Conservation (phyloP, 2,888 invertebrate genomes). For the Melangyna quadrimaculata region DNA sequence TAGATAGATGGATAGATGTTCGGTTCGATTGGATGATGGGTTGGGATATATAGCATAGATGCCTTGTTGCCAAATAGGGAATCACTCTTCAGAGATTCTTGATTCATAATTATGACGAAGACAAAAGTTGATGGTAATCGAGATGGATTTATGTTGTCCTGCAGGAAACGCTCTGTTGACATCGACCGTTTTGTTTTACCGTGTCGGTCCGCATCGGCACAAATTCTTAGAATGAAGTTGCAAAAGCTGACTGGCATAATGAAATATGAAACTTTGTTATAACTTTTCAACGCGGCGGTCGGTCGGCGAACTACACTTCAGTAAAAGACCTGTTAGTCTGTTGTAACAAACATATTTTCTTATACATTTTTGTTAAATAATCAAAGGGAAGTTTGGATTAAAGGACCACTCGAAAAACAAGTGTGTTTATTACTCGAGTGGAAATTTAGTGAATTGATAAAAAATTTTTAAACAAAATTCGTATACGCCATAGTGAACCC, state of each 20-base stretch:
- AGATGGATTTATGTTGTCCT: conserved; percentile 56
- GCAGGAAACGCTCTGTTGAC: conserved; percentile 56
- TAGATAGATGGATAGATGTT: not conserved
- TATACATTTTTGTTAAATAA: no score
- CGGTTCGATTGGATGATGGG: not conserved
- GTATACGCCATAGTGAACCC: no score
- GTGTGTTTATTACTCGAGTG: no score
- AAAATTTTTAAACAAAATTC: no score
- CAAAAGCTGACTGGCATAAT: conserved; percentile 27
- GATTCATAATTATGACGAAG: conserved; percentile 60
- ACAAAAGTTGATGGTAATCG: conserved; percentile 67
- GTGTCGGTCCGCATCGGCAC: conserved; percentile 19
- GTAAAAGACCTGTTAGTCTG: not conserved
- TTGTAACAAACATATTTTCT: no score
- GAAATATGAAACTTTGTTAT: conserved; percentile 25
- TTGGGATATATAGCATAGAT: conserved; percentile 17
- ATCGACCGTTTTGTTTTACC: conserved; percentile 30
- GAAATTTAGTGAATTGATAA: no score
- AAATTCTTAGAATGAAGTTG: conserved; percentile 48
- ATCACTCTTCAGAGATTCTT: conserved; percentile 46
- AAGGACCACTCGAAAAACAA: no score
- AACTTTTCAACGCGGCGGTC: not conserved
- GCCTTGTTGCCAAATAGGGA: conserved; percentile 57
- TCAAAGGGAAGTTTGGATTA: no score
- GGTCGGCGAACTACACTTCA: not conserved